Conservation (phyloP, 2,888 invertebrate species). For the Tinea pellionella region DNA sequence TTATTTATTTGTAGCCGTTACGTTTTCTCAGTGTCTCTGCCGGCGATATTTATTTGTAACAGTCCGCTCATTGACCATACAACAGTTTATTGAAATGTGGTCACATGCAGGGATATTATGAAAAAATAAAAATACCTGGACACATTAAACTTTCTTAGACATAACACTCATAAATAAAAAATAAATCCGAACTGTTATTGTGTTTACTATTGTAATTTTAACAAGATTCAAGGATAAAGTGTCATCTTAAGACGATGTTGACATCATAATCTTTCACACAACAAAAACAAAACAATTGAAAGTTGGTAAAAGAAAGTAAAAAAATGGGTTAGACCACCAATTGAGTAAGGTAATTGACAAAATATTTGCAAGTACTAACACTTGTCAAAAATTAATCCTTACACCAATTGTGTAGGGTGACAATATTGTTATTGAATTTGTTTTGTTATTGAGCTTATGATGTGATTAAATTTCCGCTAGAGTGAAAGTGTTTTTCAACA, state of each 20-base stretch:
- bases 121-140: too few relatives aligned
- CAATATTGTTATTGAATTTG: background rate
- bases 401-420: slow-evolving; percentile 21
- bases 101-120: too few relatives aligned
- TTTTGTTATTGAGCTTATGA: background rate
- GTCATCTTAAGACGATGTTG: slow-evolving; percentile 37
- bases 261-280: slow-evolving; percentile 25
- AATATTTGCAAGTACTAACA: slow-evolving; percentile 41
- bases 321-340: slow-evolving; percentile 50
- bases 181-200: background rate
- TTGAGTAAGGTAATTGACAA: slow-evolving; percentile 56
- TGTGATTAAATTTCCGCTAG: background rate
- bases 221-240: background rate
- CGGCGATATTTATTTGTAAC: too few relatives aligned
- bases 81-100: too few relatives aligned
- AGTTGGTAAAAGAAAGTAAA: slow-evolving; percentile 38
- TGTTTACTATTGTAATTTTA: background rate
- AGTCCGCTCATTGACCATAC: too few relatives aligned
- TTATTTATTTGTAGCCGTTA: too few relatives aligned
- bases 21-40: too few relatives aligned
- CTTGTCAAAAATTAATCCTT: slow-evolving; percentile 31
- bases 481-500: background rate
- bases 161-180: background rate
- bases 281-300: slow-evolving; percentile 2
- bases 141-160: background rate